A percentile compares a stretch with the other conserved stretches of the same genome.
These are phyloP conservation scores for Blastomussa wellsi DNA, from an alignment of 92 coral and sea anemone species.

Conservation along the genomic window DNA sequence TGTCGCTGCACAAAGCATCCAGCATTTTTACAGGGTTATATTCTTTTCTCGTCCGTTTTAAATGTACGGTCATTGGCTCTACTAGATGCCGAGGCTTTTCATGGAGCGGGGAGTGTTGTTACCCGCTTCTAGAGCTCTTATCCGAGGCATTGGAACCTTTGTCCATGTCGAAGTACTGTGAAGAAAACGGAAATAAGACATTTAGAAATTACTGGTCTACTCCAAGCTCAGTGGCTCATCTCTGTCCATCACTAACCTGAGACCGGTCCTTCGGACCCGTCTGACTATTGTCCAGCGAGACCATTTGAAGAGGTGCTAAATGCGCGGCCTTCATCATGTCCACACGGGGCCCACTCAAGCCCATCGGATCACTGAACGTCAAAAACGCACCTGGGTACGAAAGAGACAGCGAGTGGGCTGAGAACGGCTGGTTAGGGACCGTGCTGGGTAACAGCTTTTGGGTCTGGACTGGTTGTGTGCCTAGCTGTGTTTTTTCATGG, in stretches of 20 bases:
- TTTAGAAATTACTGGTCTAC: not conserved
- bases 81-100: not conserved
- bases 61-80: not conserved
- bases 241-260: constrained; percentile 17
- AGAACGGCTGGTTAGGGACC: constrained; percentile 61
- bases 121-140: constrained; percentile 36
- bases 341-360: constrained; percentile 58
- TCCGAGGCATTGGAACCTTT: constrained; percentile 26
- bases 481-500: constrained; percentile 42
- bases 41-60: not conserved
- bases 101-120: not conserved
- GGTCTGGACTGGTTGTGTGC: constrained; percentile 40
- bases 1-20: not conserved
- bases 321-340: constrained; percentile 61
- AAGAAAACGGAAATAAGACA: not conserved
- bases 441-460: constrained; percentile 55
- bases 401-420: constrained; percentile 64
- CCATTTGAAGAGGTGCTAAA: constrained; percentile 68
- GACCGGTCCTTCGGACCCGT: constrained; percentile 41
- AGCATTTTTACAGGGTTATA: not conserved
- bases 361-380: constrained; percentile 70
- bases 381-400: constrained; percentile 67
- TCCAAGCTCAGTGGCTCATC: no score
- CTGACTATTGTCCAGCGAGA: constrained; percentile 62
- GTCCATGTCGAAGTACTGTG: constrained; percentile 41